Conservation (phyloP, 2,113 vertebrate genomes). For the Gallinago media region DNA sequence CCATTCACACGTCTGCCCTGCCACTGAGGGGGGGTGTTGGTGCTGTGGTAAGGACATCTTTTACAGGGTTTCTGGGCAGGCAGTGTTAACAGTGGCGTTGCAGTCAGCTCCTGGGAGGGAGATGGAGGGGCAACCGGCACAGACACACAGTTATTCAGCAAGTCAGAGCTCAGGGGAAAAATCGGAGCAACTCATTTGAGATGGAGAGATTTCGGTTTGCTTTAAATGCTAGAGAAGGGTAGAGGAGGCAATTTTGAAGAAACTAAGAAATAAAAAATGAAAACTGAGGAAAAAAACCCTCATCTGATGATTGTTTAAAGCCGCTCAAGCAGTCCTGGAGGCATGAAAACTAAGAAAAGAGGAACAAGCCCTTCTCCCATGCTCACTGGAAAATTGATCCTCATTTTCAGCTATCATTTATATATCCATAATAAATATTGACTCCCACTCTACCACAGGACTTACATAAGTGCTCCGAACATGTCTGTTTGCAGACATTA, state of each 20-base stretch:
- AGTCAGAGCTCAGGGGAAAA: neutral
- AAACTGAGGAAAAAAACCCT: neutral
- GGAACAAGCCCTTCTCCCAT: neutral
- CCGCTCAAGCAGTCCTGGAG: neutral
- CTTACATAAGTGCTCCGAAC: neutral
- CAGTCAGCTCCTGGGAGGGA: neutral
- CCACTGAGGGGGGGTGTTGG: neutral
- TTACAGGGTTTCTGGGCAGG: neutral
- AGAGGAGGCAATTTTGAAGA: neutral
- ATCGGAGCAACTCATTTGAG: neutral
- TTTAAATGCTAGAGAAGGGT: neutral
- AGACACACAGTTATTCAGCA: neutral
- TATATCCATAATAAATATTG: slow-evolving; percentile 33
- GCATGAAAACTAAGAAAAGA: neutral
- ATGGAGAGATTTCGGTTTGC: neutral
- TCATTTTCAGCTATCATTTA: slow-evolving; percentile 16
- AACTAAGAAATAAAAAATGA: neutral
- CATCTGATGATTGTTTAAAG: neutral
- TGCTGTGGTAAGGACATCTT: fast-evolving
- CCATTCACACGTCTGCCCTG: neutral
- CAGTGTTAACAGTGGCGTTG: fast-evolving
- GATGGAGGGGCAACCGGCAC: neutral
- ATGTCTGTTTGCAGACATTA: slow-evolving; percentile 13
- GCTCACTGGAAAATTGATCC: neutral
- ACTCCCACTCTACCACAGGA: neutral